Conservation (phyloP, 2,113 vertebrate species). For the Platycercus adscitus region DNA sequence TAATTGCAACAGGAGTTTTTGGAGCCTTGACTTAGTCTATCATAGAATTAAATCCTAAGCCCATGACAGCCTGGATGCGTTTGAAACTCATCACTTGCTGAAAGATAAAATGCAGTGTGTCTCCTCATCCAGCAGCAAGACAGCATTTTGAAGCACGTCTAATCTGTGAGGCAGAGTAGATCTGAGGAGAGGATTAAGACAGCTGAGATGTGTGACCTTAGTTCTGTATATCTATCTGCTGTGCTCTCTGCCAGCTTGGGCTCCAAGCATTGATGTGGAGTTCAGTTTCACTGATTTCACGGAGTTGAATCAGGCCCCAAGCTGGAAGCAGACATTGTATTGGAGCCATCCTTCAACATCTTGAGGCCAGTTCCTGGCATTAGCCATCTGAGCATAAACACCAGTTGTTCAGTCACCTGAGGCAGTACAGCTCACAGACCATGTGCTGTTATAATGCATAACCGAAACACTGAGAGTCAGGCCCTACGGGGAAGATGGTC, state of each 20-base stretch:
- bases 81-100: not conserved
- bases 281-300: not conserved
- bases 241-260: not conserved
- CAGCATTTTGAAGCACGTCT: not conserved
- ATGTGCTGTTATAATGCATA: not conserved
- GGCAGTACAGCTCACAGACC: not conserved
- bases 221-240: not conserved
- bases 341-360: not conserved
- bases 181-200: not conserved
- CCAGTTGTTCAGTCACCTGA: not conserved
- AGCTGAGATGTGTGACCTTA: not conserved
- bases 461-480: not conserved
- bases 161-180: not conserved
- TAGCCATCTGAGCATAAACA: not conserved
- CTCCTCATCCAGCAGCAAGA: not conserved
- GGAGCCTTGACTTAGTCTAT: not conserved
- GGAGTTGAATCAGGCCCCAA: not conserved
- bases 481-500: rapidly evolving
- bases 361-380: not conserved
- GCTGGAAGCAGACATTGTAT: not conserved
- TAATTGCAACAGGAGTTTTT: not conserved
- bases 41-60: not conserved
- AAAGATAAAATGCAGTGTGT: not conserved
- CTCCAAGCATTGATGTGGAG: not conserved
- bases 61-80: not conserved